Conservation (phyloP, 1,140 invertebrate genomes). For the Drepana arcuata region DNA sequence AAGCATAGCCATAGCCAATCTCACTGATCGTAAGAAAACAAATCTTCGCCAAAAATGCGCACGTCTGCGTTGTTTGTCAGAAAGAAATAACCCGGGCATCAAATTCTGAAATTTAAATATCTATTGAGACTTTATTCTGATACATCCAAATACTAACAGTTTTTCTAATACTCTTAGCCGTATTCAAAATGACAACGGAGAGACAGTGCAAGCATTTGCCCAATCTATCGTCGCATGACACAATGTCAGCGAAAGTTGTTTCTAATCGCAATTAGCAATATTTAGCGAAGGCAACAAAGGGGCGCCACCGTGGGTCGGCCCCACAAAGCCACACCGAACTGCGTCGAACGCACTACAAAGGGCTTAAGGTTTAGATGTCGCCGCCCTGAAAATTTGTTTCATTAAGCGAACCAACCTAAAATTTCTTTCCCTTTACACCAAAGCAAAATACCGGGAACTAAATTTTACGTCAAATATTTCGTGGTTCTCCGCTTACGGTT, state of each 20-base stretch:
- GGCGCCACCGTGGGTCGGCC: conserved; percentile 40
- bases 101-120: too few relatives aligned
- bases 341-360: conserved; percentile 50
- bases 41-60: too few relatives aligned
- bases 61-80: too few relatives aligned
- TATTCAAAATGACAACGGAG: too few relatives aligned
- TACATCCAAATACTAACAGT: too few relatives aligned
- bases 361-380: conserved; percentile 63
- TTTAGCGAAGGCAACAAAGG: conserved; percentile 54
- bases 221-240: too few relatives aligned
- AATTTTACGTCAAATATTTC: conserved; percentile 32
- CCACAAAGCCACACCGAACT: conserved; percentile 31
- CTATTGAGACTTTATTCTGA: too few relatives aligned
- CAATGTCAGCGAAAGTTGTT: conserved; percentile 33
- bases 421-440: conserved; percentile 49
- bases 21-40: too few relatives aligned
- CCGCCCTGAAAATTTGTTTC: conserved; percentile 64
- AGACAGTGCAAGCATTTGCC: too few relatives aligned
- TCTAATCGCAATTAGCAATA: conserved; percentile 66
- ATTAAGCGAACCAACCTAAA: conserved; percentile 54
- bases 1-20: too few relatives aligned
- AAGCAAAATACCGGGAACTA: conserved; percentile 39
- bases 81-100: too few relatives aligned
- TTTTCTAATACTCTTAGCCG: too few relatives aligned
- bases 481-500: conserved; percentile 23